Conservation (phyloP, 2,113 vertebrate species). For the Lasiurus borealis region DNA sequence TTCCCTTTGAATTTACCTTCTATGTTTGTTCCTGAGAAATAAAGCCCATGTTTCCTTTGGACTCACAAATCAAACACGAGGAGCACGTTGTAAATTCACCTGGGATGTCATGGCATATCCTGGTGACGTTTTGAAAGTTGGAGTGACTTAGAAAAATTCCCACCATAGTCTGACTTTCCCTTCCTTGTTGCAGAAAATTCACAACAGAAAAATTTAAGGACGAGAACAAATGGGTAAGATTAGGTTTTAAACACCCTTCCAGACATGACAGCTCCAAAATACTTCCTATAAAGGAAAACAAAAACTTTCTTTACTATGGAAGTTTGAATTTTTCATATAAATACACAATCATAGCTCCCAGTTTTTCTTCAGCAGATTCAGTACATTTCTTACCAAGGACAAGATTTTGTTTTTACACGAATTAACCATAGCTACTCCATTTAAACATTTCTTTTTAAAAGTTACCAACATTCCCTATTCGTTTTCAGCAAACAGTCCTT, state of each 20-base stretch:
- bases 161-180: conserved; percentile 66
- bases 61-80: conserved; percentile 69
- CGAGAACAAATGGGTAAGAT: conserved; percentile 76
- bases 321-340: conserved; percentile 45
- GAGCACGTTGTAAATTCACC: conserved; percentile 50
- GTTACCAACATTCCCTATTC: not conserved
- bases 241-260: conserved; percentile 78
- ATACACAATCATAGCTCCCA: not conserved
- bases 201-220: conserved; percentile 82
- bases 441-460: conserved; percentile 29
- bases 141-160: conserved; percentile 77
- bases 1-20: conserved; percentile 72
- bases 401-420: conserved; percentile 21
- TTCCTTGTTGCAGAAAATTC: conserved; percentile 71
- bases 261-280: conserved; percentile 81
- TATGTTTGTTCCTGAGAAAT: conserved; percentile 68
- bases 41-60: conserved; percentile 55
- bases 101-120: conserved; percentile 64
- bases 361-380: not conserved
- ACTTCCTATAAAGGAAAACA: conserved; percentile 77
- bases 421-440: not conserved
- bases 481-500: conserved; percentile 26
- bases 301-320: not conserved
- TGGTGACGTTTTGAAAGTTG: conserved; percentile 71
- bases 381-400: not conserved